A percentile compares a stretch with the other conserved stretches of the same genome.
These are phyloP conservation scores for Calidris pugnax DNA, from an alignment of 2,113 vertebrate genomes.

Conservation along the genomic window DNA sequence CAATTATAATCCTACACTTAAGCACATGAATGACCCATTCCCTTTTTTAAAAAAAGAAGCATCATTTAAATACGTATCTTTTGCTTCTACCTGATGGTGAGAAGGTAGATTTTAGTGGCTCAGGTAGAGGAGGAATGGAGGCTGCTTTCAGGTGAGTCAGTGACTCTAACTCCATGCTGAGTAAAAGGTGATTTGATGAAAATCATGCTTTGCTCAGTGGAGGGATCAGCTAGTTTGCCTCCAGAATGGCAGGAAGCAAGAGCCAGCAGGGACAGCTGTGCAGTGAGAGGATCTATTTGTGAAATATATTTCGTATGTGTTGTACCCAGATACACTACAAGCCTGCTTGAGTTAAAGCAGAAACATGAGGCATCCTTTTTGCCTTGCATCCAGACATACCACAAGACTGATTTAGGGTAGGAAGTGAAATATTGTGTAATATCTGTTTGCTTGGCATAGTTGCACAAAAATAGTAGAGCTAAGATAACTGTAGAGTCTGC, in stretches of 20 bases:
- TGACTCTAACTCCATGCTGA: neutral
- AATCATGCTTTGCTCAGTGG: neutral
- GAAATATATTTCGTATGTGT: neutral
- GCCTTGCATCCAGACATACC: neutral
- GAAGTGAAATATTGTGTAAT: slow-evolving; percentile 3
- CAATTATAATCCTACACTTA: neutral
- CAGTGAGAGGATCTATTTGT: neutral
- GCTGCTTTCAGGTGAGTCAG: neutral
- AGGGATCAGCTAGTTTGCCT: neutral
- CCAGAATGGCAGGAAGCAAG: neutral
- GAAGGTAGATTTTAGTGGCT: neutral
- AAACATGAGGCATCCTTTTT: neutral
- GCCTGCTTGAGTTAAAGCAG: neutral
- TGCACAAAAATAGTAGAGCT: neutral
- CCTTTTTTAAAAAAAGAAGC: neutral
- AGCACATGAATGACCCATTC: neutral
- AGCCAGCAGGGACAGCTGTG: neutral
- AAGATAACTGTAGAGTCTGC: neutral
- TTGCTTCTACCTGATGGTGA: neutral
- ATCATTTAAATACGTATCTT: neutral
- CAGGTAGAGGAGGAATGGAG: neutral
- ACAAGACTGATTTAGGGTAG: neutral
- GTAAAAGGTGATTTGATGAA: neutral
- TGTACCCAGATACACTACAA: neutral
- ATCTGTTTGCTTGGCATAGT: neutral